A percentile compares a stretch with the other conserved stretches of the same genome.
Conservation (phyloP, 2,888 invertebrate genomes). For the Eucera pruinosa region DNA sequence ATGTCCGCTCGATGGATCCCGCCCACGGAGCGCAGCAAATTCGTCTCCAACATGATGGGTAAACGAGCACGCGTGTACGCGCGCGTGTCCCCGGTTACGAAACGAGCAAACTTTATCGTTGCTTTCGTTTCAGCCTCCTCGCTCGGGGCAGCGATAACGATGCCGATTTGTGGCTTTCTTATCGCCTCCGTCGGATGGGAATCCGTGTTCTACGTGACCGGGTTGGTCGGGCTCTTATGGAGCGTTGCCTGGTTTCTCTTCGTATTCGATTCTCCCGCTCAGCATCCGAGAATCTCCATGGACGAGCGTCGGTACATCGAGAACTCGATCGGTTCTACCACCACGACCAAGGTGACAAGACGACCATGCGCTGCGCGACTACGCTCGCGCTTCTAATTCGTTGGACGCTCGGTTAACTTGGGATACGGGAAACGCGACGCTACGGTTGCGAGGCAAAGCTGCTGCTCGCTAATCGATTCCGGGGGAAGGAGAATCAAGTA, state of each 20-base stretch:
- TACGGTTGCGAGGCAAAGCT: too few relatives aligned
- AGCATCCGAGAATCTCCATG: constrained; percentile 92
- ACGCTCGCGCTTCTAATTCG: too few relatives aligned
- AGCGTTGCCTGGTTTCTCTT: constrained; percentile 92
- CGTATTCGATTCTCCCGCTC: constrained; percentile 92
- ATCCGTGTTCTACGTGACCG: constrained; percentile 94
- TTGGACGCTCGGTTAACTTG: too few relatives aligned
- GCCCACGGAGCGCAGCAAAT: constrained; percentile 95
- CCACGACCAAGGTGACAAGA: constrained; percentile 84
- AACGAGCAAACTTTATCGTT: not conserved
- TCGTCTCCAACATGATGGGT: constrained; percentile 97
- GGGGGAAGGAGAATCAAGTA: too few relatives aligned
- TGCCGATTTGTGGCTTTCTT: constrained; percentile 94
- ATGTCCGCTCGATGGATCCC: constrained; percentile 98
- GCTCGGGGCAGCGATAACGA: constrained; percentile 95
- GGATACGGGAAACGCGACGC: too few relatives aligned
- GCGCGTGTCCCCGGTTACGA: not conserved
- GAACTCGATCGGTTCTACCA: constrained; percentile 88
- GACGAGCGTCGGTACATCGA: constrained; percentile 91
- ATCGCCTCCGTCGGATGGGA: constrained; percentile 94
- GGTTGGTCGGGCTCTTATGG: constrained; percentile 91
- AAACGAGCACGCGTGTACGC: constrained; percentile 58
- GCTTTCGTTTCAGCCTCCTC: constrained; percentile 90
- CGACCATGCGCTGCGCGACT: too few relatives aligned
- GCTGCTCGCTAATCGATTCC: too few relatives aligned